Evolutionary conservation across 1,140 invertebrate species (phyloP), one percentile per base, ranked within the genome.

Genomic region (Neelides sp.): DNA sequence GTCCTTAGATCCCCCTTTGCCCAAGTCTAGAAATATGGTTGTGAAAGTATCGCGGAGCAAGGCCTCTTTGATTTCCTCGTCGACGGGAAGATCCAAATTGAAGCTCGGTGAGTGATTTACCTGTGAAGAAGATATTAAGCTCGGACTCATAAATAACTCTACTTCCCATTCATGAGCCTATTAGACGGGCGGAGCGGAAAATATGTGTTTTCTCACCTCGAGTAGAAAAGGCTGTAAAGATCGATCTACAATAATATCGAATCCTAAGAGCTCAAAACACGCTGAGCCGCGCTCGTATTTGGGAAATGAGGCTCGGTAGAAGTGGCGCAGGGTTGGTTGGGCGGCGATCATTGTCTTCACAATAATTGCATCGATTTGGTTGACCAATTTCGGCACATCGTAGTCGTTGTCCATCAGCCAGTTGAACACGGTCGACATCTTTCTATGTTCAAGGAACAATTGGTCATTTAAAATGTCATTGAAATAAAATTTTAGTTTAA

Each of bases 261-360:
- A 85, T 20, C 87, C 87, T 1, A 93, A 69, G 27, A 93, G 75
- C 70, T 92, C 87, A 66, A 91, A 92, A 64, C 87, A 93, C 3
- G 84, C 84, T 59, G 83, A 81, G 3, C 81, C 79, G 57, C 78
- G 76, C 55, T 84, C 80, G 61, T 88, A 83, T 27, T 78, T 80
- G 1, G 86, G 82, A 69, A 92, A 92, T 64, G 83, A 87, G n/a
- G 85, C 80, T 61, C 82, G 74, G 67, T 92, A 92, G 64, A 80
- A 88, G 65, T 90, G 86, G 3, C 35, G 22, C 2, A 93, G 69
- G 35, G 83, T 78, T 1, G 85, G 82, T 71, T 81, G 80, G 10
- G 85, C 85, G 22, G 85, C 80, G 36, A 92, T 74, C 26, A 91
- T 71, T 0, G 87, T 92, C 73, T 93, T 93, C 19, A 91, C 80